phyloP scores from a whole-genome alignment of 2,888 invertebrate genomes.

The Caenorhabditis imperialis region DNA sequence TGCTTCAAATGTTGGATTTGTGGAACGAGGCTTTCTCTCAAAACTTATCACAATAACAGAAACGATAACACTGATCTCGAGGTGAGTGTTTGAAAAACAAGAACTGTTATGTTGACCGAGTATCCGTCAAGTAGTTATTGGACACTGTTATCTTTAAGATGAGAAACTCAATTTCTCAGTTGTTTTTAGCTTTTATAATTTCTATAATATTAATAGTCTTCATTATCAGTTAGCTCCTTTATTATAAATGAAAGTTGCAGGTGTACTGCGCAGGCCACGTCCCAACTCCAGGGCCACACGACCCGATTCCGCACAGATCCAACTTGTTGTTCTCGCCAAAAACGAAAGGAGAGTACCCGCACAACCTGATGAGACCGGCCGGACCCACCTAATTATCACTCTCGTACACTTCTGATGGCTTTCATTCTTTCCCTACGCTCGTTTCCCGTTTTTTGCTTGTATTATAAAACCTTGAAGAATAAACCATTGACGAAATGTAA shows the following conservation, averaged over 20 bases:
- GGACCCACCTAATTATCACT: constrained; percentile 64
- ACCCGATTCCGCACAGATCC: constrained; percentile 78
- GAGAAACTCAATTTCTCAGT: too few species aligned
- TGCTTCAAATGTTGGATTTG: constrained; percentile 79
- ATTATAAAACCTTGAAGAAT: constrained; percentile 22
- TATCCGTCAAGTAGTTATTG: too few species aligned
- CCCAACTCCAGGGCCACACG: constrained; percentile 78
- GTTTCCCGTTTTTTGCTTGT: constrained; percentile 19
- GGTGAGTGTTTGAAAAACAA: constrained; percentile 44
- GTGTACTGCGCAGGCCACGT: constrained; percentile 79
- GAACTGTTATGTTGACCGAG: neutral
- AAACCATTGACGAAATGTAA: neutral
- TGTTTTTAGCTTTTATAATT: too few species aligned
- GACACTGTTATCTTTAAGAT: too few species aligned
- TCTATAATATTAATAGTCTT: neutral
- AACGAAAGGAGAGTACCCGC: constrained; percentile 78
- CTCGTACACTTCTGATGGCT: neutral
- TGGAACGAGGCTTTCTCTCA: constrained; percentile 77
- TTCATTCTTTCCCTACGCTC: neutral
- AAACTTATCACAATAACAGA: constrained; percentile 78
- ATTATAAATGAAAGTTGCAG: constrained; percentile 65
- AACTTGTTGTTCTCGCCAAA: constrained; percentile 78
- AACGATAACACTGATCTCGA: constrained; percentile 78
- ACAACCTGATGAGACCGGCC: constrained; percentile 76
- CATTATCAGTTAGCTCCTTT: neutral